A percentile compares a stretch with the other conserved stretches of the same genome.
Conservation (phyloP, 2,888 invertebrate genomes). For the Drosophila leonis region DNA sequence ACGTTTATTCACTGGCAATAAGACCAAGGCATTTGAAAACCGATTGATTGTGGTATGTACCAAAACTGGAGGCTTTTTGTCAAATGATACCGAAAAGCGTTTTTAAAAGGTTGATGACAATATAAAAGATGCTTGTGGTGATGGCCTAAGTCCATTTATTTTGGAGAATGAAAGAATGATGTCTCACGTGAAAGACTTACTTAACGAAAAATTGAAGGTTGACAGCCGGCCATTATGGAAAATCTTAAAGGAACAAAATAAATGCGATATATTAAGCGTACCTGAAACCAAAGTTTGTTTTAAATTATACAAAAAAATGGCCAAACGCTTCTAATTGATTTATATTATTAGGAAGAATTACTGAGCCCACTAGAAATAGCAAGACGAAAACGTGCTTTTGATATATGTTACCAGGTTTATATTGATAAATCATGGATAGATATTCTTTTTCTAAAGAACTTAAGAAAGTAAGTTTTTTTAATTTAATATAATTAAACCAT, state of each 20-base stretch:
- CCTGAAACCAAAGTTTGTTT: constrained; percentile 73
- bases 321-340: neutral
- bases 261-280: constrained; percentile 81
- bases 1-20: constrained; percentile 75
- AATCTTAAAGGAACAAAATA: constrained; percentile 72
- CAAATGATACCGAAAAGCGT: neutral
- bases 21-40: constrained; percentile 69
- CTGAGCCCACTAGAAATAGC: constrained; percentile 79
- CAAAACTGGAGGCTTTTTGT: constrained; percentile 6
- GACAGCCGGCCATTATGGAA: constrained; percentile 80
- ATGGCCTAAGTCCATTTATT: constrained; percentile 75
- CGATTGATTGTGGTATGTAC: constrained; percentile 72
- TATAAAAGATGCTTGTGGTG: constrained; percentile 76
- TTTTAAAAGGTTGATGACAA: constrained; percentile 70
- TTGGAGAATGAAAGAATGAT: constrained; percentile 73
- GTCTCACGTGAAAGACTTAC: constrained; percentile 56
- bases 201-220: constrained; percentile 45
- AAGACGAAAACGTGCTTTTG: constrained; percentile 72
- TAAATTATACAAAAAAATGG: neutral
- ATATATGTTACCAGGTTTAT: constrained; percentile 81
- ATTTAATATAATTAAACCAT: too few relatives aligned
- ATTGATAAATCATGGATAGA: constrained; percentile 80
- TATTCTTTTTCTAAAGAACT: constrained; percentile 74
- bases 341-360: constrained; percentile 63
- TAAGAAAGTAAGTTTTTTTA: constrained; percentile 51